Conservation (phyloP, 1,140 invertebrate genomes). For the Elysia chlorotica region DNA sequence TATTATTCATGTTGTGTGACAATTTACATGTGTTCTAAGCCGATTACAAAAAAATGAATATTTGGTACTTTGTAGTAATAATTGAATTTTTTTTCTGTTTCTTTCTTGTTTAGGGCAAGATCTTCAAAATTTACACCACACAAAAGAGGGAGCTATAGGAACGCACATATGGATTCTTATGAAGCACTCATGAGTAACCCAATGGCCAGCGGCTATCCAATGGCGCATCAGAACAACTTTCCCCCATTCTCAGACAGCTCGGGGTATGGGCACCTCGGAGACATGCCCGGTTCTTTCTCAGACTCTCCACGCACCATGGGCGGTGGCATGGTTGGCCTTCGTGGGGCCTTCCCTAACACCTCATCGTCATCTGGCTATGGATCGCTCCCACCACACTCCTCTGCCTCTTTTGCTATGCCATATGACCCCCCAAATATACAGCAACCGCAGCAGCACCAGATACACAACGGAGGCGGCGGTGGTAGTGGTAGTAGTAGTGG, state of each 20-base stretch:
- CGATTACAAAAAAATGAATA: too few species aligned
- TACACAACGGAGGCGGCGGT: too few species aligned
- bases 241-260: constrained; percentile 5
- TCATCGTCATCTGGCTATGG: constrained; percentile 9
- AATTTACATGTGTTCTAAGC: too few species aligned
- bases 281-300: constrained; percentile 5
- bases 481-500: too few species aligned
- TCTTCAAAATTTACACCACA: too few species aligned
- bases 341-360: too few species aligned
- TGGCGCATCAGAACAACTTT: constrained; percentile 3
- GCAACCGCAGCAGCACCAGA: too few species aligned
- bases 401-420: constrained; percentile 18
- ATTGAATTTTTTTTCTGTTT: too few species aligned
- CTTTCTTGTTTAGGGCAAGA: too few species aligned
- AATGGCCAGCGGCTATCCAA: constrained; percentile 9
- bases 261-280: neutral
- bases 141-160: neutral
- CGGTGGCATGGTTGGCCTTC: neutral
- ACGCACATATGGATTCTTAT: constrained; percentile 12
- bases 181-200: constrained; percentile 6
- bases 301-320: neutral
- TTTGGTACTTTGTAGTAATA: too few species aligned
- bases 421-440: constrained; percentile 9
- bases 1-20: too few species aligned
- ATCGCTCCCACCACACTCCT: too few species aligned